Evolutionary conservation across 1,140 invertebrate genomes (phyloP), one percentile per base, ranked within the genome.

Genomic region (Bombus waltoni): DNA sequence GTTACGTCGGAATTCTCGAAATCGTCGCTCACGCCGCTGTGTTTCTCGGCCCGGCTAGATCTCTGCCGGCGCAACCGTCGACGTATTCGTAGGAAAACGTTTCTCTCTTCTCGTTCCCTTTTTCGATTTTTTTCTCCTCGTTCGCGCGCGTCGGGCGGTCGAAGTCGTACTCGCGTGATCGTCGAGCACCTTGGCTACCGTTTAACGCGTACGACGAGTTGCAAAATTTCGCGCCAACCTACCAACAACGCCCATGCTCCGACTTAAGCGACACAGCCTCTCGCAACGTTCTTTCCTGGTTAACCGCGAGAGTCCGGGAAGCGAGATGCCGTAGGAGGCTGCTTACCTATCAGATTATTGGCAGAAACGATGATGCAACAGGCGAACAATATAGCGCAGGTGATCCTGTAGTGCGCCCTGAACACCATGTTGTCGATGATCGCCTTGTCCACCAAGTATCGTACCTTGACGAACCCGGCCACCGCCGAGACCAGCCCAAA

Each of bases 351-450:
- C 66, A 98, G 96, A 94, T 98, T 98, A 94, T 98, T 98, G 77
- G 98, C 97, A 11, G 98, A 98, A 53, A 98, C 97, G 79, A 99
- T 97, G 89, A 99, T 97, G 94, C 98, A 98, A 94, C 97, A 97
- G 28, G 98, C 96, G 93, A 99, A 98, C 25, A 99, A 95, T 90
- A 98, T 97, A 59, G 98, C 97, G 44, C 98, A 97, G 1, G 98
- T 99, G 92, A 98, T 97, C 94, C 98, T 96, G 93, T 99, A 99
- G 93, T 99, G 98, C 87, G 98, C 97, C 83, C 98, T 96, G 95
- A 99, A 99, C 13, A 98, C 96, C 96, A 98, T 97, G 93, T 98
- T 98, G 95, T 99, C 98, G 91, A 98, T 98, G 85, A 97, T 96
- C 81, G 98, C 98, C 93, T 97, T 98, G 96, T 98, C 98, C 92